Evolutionary conservation across 2,797 vertebrate species (phyloP), one percentile per base, ranked within the genome.

Genomic region (Coccyzus lansbergi): DNA sequence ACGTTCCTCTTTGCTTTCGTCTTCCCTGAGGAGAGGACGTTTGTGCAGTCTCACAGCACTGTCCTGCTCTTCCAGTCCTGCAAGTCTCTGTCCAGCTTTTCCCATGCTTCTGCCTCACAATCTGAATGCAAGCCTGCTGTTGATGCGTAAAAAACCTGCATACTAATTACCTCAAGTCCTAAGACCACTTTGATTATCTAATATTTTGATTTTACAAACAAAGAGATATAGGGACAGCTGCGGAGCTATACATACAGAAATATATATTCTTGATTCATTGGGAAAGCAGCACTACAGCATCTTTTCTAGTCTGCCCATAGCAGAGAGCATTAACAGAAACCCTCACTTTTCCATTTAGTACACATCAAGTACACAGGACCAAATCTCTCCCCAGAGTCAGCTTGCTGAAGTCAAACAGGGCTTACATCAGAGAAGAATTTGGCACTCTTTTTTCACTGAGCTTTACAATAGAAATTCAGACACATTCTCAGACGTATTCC

Each of bases 401-500:
- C 62, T 83, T 90, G 83, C 74, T 91, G 72, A 90, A 91, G 85
- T 94, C 85, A 88, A 91, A 84, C 34, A 90, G 83, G 26, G 33
- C 83, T 94, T 82, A 58, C 53, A 90, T 63, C 74, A 78, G 76
- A 83, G 48, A 91, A 63, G 17, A 86, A 84, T 95, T 83, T 83
- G 83, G 85, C 83, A 89, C 34, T 92, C 42, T 65, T 53, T 16
- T 91, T 88, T 91, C 78, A 75, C 51, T 77, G 48, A 91, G 85
- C 64, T 91, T 83, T 79, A 67, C 51, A 86, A 85, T 80, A 94
- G 67, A 86, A 94, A 84, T 91, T 89, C 74, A 94, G 85, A 77
- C 55, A 63, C 51, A 69, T 80, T 85, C 78, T 82, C 44, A 69
- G 84, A 51, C 65, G 28, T 67, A 69, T 92, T 93, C 91, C 67